Conservation (phyloP, 2,797 vertebrate genomes). For the Benthosema pterotum region DNA sequence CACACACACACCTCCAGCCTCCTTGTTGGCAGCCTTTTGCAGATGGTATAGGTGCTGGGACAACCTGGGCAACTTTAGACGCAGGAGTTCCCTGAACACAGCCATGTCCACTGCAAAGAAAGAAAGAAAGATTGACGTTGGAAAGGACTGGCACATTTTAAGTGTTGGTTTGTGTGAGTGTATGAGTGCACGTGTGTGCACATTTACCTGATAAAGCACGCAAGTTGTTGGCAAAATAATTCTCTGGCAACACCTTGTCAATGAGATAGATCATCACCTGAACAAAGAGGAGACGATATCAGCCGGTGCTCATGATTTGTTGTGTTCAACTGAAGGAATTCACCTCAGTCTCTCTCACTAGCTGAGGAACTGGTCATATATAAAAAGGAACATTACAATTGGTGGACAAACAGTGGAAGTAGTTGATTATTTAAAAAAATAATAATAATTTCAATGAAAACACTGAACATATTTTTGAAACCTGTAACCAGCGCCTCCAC, state of each 20-base stretch:
- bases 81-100: slow-evolving; percentile 95
- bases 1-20: slow-evolving; percentile 87
- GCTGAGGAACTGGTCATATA: too few species aligned
- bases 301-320: background rate
- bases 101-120: slow-evolving; percentile 94
- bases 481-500: too few species aligned
- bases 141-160: background rate
- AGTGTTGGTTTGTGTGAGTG: background rate
- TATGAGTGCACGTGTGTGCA: background rate
- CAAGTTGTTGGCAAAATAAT: slow-evolving; percentile 98
- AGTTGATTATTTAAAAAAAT: too few species aligned
- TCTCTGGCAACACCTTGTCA: slow-evolving; percentile 97
- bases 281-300: slow-evolving; percentile 1
- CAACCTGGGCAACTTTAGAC: slow-evolving; percentile 91
- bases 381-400: too few species aligned
- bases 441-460: too few species aligned
- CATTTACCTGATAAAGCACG: slow-evolving; percentile 86
- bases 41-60: slow-evolving; percentile 94
- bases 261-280: slow-evolving; percentile 99
- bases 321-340: too few species aligned
- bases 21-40: slow-evolving; percentile 92
- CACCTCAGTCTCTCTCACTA: too few species aligned
- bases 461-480: too few species aligned
- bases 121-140: background rate
- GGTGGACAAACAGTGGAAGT: too few species aligned